These are phyloP conservation scores for Calephelis nemesis DNA, from an alignment of 1,140 invertebrate genomes.

Conservation along the genomic window DNA sequence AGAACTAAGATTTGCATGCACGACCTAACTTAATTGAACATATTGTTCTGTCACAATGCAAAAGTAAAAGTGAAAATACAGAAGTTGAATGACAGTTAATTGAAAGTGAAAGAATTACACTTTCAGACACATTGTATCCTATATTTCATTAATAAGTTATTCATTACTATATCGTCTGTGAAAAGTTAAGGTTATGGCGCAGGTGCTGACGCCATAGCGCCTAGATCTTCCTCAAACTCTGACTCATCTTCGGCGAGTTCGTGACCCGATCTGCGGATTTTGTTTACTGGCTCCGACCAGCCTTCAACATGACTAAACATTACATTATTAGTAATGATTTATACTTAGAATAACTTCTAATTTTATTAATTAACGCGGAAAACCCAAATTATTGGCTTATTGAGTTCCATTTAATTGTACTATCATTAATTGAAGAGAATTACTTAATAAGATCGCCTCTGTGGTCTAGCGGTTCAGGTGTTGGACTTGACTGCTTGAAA, in stretches of 20 bases:
- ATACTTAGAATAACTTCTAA: conserved; percentile 41
- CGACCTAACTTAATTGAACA: conserved; percentile 18
- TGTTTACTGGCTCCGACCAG: conserved; percentile 56
- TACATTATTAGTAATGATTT: conserved; percentile 46
- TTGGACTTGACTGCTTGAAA: too few relatives aligned
- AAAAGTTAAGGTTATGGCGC: neutral
- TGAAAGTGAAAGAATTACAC: conserved; percentile 33
- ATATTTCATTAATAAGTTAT: conserved; percentile 19
- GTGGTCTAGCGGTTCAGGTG: too few relatives aligned
- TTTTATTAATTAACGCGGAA: conserved; percentile 34
- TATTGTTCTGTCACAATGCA: conserved; percentile 26
- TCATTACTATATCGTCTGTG: conserved; percentile 4
- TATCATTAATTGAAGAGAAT: too few relatives aligned
- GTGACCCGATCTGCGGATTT: conserved; percentile 67
- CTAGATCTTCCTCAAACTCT: conserved; percentile 68
- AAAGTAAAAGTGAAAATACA: conserved; percentile 31
- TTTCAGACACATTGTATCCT: conserved; percentile 9
- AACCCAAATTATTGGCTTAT: conserved; percentile 28
- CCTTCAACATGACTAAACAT: conserved; percentile 59
- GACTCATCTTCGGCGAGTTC: conserved; percentile 59
- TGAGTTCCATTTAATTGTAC: neutral
- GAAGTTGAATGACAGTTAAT: conserved; percentile 28
- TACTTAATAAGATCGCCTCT: too few relatives aligned
- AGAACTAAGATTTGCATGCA: conserved; percentile 17
- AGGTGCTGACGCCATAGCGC: conserved; percentile 65